These are phyloP conservation scores for Cynoglossus semilaevis DNA, from an alignment of 2,113 vertebrate genomes.

Conservation along the genomic window DNA sequence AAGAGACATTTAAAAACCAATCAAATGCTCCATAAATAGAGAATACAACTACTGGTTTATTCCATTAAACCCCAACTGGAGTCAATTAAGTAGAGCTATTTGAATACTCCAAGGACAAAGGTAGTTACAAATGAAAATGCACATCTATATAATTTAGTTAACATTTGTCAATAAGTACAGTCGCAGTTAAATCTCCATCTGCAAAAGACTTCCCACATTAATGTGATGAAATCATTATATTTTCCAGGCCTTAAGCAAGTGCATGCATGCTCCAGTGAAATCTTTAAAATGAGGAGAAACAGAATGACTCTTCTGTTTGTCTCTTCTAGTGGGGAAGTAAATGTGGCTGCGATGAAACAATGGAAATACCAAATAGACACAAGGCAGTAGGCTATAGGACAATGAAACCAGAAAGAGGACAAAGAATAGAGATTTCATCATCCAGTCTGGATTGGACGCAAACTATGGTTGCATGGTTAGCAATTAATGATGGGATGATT, in stretches of 20 bases:
- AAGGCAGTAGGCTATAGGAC: background rate
- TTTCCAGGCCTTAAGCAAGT: no score
- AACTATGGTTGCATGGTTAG: no score
- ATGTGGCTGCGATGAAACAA: slow-evolving; percentile 15
- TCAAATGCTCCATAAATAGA: slow-evolving; percentile 42
- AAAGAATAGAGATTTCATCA: background rate
- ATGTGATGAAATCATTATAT: no score
- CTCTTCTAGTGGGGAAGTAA: slow-evolving; percentile 21
- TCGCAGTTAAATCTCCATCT: no score
- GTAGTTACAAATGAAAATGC: no score
- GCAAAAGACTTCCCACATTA: no score
- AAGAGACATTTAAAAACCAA: slow-evolving; percentile 37
- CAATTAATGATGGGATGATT: no score
- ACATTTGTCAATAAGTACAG: no score
- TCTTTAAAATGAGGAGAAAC: background rate
- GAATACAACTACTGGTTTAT: background rate
- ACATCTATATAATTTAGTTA: no score
- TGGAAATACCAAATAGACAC: background rate
- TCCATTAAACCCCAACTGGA: background rate
- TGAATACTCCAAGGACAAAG: no score
- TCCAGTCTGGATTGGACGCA: background rate
- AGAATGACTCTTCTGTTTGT: background rate
- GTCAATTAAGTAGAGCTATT: no score
- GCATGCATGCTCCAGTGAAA: background rate
- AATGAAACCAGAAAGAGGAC: slow-evolving; percentile 1